Percentiles rank a stretch among this genome's conserved stretches.
phyloP scores from a whole-genome alignment of 2,888 invertebrate genomes.

The Tanytarsus gracilentus region DNA sequence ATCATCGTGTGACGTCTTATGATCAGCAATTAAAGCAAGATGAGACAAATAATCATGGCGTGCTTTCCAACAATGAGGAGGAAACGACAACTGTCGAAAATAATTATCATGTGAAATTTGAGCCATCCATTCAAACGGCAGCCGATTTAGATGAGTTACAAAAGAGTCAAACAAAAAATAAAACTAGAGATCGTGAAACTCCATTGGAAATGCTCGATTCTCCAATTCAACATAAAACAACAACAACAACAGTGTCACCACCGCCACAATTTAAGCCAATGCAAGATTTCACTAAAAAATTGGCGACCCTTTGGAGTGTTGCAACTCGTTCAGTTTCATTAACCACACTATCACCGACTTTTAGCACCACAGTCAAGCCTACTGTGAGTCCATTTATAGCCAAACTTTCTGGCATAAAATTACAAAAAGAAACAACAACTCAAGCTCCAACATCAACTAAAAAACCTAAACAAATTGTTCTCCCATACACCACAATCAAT shows the following conservation, averaged over 20 bases:
- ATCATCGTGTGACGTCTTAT: neutral
- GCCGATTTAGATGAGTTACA: constrained; percentile 22
- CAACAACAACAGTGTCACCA: constrained; percentile 36
- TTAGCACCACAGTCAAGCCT: constrained; percentile 29
- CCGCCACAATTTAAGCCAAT: constrained; percentile 28
- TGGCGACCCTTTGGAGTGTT: constrained; percentile 1
- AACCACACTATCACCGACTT: constrained; percentile 38
- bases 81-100: neutral
- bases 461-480: constrained; percentile 62
- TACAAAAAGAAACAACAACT: constrained; percentile 34
- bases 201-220: constrained; percentile 48
- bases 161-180: constrained; percentile 18
- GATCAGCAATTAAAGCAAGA: neutral
- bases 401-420: constrained; percentile 32
- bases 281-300: constrained; percentile 30
- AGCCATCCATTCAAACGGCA: constrained; percentile 32
- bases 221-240: constrained; percentile 48
- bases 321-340: constrained; percentile 30
- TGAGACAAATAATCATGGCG: neutral
- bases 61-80: neutral
- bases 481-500: constrained; percentile 60
- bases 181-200: constrained; percentile 36
- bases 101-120: constrained; percentile 30
- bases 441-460: constrained; percentile 38
- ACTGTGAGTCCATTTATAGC: constrained; percentile 32